Conservation (phyloP, 2,113 vertebrate species). For the Embiotoca jacksoni region DNA sequence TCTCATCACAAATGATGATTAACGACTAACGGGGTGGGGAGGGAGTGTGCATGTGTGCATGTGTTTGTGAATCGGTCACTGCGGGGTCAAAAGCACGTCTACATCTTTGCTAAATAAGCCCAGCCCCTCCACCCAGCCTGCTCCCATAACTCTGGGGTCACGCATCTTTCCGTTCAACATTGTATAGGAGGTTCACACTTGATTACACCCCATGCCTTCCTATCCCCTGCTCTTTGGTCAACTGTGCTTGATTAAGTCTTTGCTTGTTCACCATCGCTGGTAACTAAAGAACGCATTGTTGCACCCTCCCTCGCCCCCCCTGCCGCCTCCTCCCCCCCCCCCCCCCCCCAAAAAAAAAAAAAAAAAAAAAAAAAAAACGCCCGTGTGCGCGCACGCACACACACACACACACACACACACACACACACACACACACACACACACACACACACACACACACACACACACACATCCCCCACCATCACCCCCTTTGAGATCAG, state of each 20-base stretch:
- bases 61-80: constrained; percentile 62
- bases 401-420: constrained; percentile 5
- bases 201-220: constrained; percentile 66
- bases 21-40: constrained; percentile 55
- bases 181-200: constrained; percentile 82
- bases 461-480: constrained; percentile 23
- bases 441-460: constrained; percentile 24
- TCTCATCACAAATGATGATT: constrained; percentile 80
- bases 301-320: constrained; percentile 19
- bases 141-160: constrained; percentile 76
- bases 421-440: constrained; percentile 11
- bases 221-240: constrained; percentile 67
- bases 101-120: constrained; percentile 82
- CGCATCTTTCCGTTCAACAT: constrained; percentile 64
- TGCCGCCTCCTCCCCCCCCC: neutral
- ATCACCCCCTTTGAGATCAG: constrained; percentile 68
- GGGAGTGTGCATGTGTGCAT: constrained; percentile 29
- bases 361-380: too few relatives aligned
- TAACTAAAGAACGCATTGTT: constrained; percentile 80
- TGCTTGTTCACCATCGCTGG: constrained; percentile 73
- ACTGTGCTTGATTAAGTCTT: constrained; percentile 82
- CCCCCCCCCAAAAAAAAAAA: neutral
- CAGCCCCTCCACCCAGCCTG: constrained; percentile 36
- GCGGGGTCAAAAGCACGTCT: constrained; percentile 80
- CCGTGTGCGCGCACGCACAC: too few relatives aligned